Percentiles rank a stretch among this genome's conserved stretches.
Evolutionary conservation across 2,888 invertebrate species (phyloP).

Genomic region (Rhingia rostrata): DNA sequence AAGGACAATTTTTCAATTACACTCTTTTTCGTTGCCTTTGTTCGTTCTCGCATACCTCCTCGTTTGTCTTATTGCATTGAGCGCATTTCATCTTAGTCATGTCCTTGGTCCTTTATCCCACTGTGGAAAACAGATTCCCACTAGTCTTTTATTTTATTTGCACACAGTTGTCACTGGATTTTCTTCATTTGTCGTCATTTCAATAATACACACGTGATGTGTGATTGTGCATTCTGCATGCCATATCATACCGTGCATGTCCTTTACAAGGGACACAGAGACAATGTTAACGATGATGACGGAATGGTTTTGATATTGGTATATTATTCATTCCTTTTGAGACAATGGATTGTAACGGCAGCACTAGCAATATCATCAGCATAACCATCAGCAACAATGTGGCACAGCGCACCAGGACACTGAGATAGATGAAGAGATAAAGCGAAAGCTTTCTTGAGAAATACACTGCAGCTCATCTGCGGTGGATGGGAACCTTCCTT

Average conservation of each 20-base stretch:
- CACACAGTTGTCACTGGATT: constrained; percentile 42
- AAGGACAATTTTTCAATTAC: constrained; percentile 72
- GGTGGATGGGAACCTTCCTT: constrained; percentile 44
- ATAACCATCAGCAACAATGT: constrained; percentile 39
- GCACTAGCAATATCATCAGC: constrained; percentile 58
- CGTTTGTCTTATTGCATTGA: constrained; percentile 35
- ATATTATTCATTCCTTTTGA: constrained; percentile 68
- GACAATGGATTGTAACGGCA: constrained; percentile 61
- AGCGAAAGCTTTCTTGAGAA: constrained; percentile 33
- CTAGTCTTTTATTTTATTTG: constrained; percentile 20
- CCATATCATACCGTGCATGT: constrained; percentile 43
- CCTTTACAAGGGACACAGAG: constrained; percentile 39
- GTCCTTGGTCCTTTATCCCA: constrained; percentile 53
- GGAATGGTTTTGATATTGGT: constrained; percentile 71
- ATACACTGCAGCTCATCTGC: not conserved
- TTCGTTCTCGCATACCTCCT: constrained; percentile 1
- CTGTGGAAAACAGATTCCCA: constrained; percentile 19
- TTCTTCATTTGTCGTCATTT: constrained; percentile 67
- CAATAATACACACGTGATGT: constrained; percentile 37
- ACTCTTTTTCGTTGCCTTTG: constrained; percentile 11
- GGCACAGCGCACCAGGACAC: not conserved
- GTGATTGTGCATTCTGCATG: constrained; percentile 1
- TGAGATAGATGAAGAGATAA: not conserved
- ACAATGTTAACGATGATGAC: constrained; percentile 66
- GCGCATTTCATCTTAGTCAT: constrained; percentile 37